Evolutionary conservation across 2,797 vertebrate species (phyloP).

Genomic region (Macropodus opercularis): DNA sequence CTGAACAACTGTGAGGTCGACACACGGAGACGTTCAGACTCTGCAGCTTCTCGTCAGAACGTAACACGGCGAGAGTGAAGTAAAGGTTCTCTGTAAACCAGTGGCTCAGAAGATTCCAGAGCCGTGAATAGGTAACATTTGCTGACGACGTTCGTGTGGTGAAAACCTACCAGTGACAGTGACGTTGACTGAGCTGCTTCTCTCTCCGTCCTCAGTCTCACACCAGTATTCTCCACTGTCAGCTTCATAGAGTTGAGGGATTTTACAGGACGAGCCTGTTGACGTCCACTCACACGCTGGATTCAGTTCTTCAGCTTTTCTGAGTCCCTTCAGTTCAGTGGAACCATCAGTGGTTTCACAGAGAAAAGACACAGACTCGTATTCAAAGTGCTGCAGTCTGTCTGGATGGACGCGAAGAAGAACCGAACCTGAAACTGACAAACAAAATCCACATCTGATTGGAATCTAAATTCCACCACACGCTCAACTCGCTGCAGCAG

Average conservation of each 20-base stretch:
- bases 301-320: fast-evolving
- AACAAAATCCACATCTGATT: too few relatives aligned
- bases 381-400: background rate
- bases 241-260: fast-evolving
- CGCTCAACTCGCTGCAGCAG: too few relatives aligned
- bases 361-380: fast-evolving
- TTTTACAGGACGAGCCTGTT: background rate
- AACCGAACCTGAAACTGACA: background rate
- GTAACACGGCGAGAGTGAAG: too few relatives aligned
- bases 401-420: background rate
- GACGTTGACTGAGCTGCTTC: slow-evolving; percentile 3
- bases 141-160: too few relatives aligned
- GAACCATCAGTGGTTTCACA: background rate
- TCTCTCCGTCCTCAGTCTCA: background rate
- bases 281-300: fast-evolving
- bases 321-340: fast-evolving
- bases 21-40: too few relatives aligned
- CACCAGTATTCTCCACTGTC: slow-evolving; percentile 20
- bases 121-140: too few relatives aligned
- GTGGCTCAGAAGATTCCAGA: too few relatives aligned
- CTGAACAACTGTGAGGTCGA: too few relatives aligned
- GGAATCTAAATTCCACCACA: too few relatives aligned
- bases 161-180: slow-evolving; percentile 5
- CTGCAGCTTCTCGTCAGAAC: too few relatives aligned
- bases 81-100: too few relatives aligned